Evolutionary conservation across 2,113 vertebrate genomes (phyloP).

Genomic region (Elaphurus davidianus): DNA sequence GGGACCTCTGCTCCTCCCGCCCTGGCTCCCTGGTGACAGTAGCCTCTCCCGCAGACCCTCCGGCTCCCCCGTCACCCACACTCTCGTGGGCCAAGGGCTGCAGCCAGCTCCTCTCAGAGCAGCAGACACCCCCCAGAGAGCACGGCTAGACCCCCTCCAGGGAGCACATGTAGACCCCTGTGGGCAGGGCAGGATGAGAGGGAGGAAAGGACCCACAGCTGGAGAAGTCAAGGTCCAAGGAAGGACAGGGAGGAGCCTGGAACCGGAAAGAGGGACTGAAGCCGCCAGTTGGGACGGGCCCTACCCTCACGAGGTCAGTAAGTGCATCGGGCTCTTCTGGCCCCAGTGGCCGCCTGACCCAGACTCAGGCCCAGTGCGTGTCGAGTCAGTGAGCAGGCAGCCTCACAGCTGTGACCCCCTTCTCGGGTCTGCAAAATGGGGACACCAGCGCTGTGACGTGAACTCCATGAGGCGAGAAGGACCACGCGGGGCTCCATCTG

Average conservation of each 20-base stretch:
- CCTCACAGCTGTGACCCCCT: neutral
- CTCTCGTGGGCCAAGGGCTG: neutral
- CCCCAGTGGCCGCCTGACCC: neutral
- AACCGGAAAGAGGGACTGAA: neutral
- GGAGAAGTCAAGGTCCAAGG: neutral
- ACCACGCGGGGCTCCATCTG: neutral
- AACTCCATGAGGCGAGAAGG: neutral
- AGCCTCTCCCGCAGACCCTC: neutral
- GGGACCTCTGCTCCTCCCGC: neutral
- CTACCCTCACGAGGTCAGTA: neutral
- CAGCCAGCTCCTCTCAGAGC: neutral
- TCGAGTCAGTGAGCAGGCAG: neutral
- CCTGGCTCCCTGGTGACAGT: neutral
- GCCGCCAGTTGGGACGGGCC: neutral
- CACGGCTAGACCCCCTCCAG: too few relatives aligned
- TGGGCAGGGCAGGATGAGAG: neutral
- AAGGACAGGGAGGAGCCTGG: neutral
- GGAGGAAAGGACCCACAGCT: neutral
- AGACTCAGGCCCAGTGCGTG: neutral
- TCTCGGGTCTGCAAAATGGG: neutral
- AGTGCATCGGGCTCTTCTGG: neutral
- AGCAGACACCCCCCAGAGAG: neutral
- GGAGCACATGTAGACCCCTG: neutral
- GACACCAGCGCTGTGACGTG: too few relatives aligned
- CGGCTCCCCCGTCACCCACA: neutral